Conservation (phyloP, 1,140 invertebrate genomes). For the Atta cephalotes region DNA sequence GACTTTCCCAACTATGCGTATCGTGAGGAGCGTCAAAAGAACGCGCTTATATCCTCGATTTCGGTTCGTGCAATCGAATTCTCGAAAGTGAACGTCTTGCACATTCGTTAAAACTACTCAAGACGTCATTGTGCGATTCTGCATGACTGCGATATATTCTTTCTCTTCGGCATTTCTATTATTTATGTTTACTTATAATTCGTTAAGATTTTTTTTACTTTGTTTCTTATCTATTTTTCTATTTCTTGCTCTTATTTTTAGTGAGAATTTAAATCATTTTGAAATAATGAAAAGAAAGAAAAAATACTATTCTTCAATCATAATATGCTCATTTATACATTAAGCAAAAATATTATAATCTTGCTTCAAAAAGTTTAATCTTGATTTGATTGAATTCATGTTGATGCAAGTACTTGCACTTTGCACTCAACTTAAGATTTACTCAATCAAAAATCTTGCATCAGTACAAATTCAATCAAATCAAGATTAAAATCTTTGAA, state of each 20-base stretch:
- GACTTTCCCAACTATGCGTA: conserved; percentile 26
- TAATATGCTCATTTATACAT: too few relatives aligned
- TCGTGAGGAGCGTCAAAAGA: conserved; percentile 6
- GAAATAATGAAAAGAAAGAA: not conserved
- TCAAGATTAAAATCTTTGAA: too few relatives aligned
- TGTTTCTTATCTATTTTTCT: not conserved
- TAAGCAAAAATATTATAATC: too few relatives aligned
- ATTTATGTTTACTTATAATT: not conserved
- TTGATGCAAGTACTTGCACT: too few relatives aligned
- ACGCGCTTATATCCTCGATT: conserved; percentile 7
- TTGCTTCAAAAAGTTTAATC: too few relatives aligned
- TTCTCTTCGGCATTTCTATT: not conserved
- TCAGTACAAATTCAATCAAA: too few relatives aligned
- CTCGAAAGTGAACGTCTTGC: conserved; percentile 24
- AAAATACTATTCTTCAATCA: not conserved
- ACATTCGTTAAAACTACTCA: conserved; percentile 41
- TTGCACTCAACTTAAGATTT: too few relatives aligned
- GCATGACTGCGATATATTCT: not conserved
- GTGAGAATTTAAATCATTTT: not conserved
- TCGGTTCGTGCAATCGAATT: conserved; percentile 16
- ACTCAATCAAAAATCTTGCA: too few relatives aligned
- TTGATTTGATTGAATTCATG: too few relatives aligned
- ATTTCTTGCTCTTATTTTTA: not conserved
- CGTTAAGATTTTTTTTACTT: not conserved
- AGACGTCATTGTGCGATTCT: conserved; percentile 11